phyloP scores from a whole-genome alignment of 2,888 invertebrate genomes.

The Aproaerema taeniolella region DNA sequence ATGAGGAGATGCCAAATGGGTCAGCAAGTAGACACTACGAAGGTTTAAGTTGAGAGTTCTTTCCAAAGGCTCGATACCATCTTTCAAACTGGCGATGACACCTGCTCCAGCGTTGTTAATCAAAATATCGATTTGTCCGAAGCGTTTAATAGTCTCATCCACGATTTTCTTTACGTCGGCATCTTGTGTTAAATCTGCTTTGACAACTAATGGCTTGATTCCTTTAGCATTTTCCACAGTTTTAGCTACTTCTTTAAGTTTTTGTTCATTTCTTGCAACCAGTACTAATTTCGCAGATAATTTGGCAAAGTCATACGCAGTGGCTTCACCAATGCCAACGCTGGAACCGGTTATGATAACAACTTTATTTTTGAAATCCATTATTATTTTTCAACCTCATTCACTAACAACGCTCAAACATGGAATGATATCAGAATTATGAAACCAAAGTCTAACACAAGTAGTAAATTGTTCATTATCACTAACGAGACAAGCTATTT shows the following conservation, averaged over 20 bases:
- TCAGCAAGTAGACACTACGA: constrained; percentile 20
- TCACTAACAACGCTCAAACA: no score
- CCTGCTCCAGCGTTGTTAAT: constrained; percentile 24
- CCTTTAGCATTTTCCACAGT: constrained; percentile 15
- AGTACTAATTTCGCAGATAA: constrained; percentile 20
- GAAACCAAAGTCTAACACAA: no score
- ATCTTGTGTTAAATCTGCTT: constrained; percentile 20
- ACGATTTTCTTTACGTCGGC: constrained; percentile 20
- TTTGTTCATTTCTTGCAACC: constrained; percentile 20
- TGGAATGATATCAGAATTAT: no score
- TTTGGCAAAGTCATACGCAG: constrained; percentile 19
- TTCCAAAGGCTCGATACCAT: constrained; percentile 21
- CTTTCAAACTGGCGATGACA: constrained; percentile 13
- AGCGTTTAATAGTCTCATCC: constrained; percentile 19
- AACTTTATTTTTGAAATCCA: constrained; percentile 16
- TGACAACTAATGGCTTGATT: constrained; percentile 14
- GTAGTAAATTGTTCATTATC: no score
- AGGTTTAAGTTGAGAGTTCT: constrained; percentile 20
- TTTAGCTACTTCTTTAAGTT: constrained; percentile 16
- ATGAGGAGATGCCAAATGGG: constrained; percentile 17
- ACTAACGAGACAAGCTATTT: no score
- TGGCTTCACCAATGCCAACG: constrained; percentile 23
- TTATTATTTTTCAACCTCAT: no score
- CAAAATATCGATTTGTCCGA: constrained; percentile 23
- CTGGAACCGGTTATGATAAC: constrained; percentile 22